Evolutionary conservation across 1,140 invertebrate species (phyloP), one percentile per base, ranked within the genome.

Genomic region (Charaxes varanes): DNA sequence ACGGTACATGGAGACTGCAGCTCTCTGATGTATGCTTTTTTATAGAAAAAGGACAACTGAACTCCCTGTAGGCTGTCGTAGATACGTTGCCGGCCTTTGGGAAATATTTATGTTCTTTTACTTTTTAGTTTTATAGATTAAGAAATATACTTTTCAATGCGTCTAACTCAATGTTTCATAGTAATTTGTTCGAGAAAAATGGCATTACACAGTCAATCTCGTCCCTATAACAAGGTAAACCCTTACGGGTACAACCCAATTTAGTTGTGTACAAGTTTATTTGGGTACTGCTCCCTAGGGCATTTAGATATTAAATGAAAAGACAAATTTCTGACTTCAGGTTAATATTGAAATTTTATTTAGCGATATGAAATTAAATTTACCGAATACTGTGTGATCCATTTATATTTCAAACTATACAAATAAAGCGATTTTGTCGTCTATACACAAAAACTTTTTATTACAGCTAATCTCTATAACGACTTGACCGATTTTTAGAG

Each of bases 221-320:
- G 66, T 70, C 68, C 63, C 70, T 50, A 66, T 72, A 67, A 67
- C 64, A 61, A 68, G 67, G 61, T 63, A 60, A 54, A 57, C 60
- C 62, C 69, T 59, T 61, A 64, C 49, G 65, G 72, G 62, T 66
- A 66, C 58, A 70, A 65, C 73, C 70, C 73, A 78, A 78, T 78
- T 78, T 78, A 67, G 58, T 70, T 68, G 64, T 71, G 61, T 68
- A 74, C 61, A 78, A 73, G 70, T 78, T 78, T 74, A 78, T 78
- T 74, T 67, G 64, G 59, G 59, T 59, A 72, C 67, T 59, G 59
- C 48, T 68, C 66, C 68, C 49, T 52, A 34, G 70, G 64, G 73
- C 49, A 72, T 70, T 62, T 17, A 31, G 28, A 73, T 70, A 63
- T 64, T 72, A 72, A 72, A 78, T 68, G 67, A 60, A 62, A 70